phyloP scores from a whole-genome alignment of 2,888 invertebrate species.

The Crematogaster levior region DNA sequence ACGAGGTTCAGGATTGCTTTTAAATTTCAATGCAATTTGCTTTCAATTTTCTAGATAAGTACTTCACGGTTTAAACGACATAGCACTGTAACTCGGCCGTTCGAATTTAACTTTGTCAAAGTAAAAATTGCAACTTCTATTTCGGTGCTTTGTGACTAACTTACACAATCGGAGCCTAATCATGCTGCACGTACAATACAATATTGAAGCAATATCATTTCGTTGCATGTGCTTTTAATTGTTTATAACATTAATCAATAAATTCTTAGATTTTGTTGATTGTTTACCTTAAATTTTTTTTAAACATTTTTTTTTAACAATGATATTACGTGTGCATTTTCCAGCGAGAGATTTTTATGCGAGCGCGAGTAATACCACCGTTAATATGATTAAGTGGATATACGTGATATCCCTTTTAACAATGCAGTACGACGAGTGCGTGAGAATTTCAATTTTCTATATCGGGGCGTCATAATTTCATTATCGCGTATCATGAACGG shows the following conservation, averaged over 20 bases:
- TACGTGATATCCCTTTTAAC: conserved; percentile 50
- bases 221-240: neutral
- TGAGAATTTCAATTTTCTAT: conserved; percentile 57
- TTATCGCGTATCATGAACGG: conserved; percentile 54
- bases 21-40: conserved; percentile 73
- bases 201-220: neutral
- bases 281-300: too few species aligned
- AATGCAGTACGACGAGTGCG: conserved; percentile 42
- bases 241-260: neutral
- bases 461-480: conserved; percentile 44
- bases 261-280: conserved; percentile 1
- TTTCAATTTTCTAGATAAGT: conserved; percentile 67
- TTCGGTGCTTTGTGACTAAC: neutral
- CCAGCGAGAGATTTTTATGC: conserved; percentile 37
- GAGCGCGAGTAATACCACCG: conserved; percentile 30
- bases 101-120: conserved; percentile 46
- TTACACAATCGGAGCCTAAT: conserved; percentile 1
- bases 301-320: neutral
- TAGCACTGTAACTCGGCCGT: conserved; percentile 37
- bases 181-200: conserved; percentile 39
- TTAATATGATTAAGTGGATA: conserved; percentile 53
- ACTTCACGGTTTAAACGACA: conserved; percentile 45
- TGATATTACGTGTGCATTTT: conserved; percentile 6
- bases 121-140: conserved; percentile 31
- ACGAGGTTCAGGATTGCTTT: conserved; percentile 67